Conservation (phyloP, 2,888 invertebrate species). For the Luperina testacea region DNA sequence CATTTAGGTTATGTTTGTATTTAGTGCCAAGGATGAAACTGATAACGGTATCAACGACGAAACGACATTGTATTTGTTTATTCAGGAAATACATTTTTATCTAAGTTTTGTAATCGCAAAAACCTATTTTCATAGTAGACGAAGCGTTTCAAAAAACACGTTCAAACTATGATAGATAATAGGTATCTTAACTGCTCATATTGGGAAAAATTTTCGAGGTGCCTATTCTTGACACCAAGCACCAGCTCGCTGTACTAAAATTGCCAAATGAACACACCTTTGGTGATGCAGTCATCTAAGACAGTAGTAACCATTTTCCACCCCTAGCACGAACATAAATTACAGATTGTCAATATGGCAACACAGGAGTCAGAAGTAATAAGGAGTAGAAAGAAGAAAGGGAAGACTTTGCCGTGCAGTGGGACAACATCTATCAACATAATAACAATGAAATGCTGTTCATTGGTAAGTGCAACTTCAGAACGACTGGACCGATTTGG, state of each 20-base stretch:
- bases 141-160: not conserved
- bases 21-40: conserved; percentile 16
- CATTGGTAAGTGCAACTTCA: not conserved
- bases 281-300: not conserved
- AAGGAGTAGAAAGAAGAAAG: not conserved
- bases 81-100: conserved; percentile 35
- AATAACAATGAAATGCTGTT: too few relatives aligned
- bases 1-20: conserved; percentile 30
- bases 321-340: not conserved
- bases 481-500: not conserved
- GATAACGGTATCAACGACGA: conserved; percentile 44
- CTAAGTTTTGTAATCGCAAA: not conserved
- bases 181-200: not conserved
- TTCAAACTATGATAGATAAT: not conserved
- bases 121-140: not conserved
- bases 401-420: not conserved
- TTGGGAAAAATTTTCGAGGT: not conserved
- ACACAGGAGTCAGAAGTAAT: not conserved
- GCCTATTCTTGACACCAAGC: not conserved
- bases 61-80: conserved; percentile 31
- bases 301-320: not conserved
- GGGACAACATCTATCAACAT: not conserved
- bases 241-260: not conserved
- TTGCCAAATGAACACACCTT: too few relatives aligned
- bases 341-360: not conserved